Evolutionary conservation across 2,888 invertebrate species (phyloP).

Genomic region (Scrobipalpa atriplicella): DNA sequence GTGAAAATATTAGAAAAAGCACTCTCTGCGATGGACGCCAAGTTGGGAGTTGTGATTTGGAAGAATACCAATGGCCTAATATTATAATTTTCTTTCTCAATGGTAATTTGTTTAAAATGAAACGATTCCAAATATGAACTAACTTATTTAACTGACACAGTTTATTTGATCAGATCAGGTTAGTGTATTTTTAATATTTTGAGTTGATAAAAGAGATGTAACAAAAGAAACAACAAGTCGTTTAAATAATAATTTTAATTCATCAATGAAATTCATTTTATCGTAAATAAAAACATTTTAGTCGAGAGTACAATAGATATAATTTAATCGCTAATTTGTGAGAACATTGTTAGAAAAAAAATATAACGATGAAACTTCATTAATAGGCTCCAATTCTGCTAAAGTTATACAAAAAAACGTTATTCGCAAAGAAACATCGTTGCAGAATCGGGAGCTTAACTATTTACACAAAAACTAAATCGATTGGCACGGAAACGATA

Average conservation of each 20-base stretch:
- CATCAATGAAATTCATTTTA: constrained; percentile 63
- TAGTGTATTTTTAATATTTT: neutral
- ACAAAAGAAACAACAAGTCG: constrained; percentile 39
- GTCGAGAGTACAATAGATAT: constrained; percentile 51
- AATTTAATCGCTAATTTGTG: constrained; percentile 52
- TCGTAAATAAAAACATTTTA: constrained; percentile 57
- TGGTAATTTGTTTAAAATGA: too few species aligned
- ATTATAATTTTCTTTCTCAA: too few species aligned
- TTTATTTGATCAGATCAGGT: too few species aligned
- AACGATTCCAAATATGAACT: too few species aligned
- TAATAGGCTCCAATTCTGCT: constrained; percentile 28
- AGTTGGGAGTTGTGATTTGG: too few species aligned
- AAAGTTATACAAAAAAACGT: neutral
- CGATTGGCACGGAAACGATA: constrained; percentile 72
- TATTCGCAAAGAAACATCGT: constrained; percentile 19
- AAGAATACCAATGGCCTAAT: too few species aligned
- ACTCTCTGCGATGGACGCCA: too few species aligned
- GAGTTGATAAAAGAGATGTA: neutral
- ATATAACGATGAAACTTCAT: constrained; percentile 50
- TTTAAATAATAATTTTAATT: constrained; percentile 70
- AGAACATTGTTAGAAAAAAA: constrained; percentile 56
- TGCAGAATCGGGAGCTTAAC: constrained; percentile 17
- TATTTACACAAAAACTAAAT: constrained; percentile 45
- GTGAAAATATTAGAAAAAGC: too few species aligned
- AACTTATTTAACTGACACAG: too few species aligned